Conservation (phyloP, 2,113 vertebrate genomes). For the Nettapus auritus region DNA sequence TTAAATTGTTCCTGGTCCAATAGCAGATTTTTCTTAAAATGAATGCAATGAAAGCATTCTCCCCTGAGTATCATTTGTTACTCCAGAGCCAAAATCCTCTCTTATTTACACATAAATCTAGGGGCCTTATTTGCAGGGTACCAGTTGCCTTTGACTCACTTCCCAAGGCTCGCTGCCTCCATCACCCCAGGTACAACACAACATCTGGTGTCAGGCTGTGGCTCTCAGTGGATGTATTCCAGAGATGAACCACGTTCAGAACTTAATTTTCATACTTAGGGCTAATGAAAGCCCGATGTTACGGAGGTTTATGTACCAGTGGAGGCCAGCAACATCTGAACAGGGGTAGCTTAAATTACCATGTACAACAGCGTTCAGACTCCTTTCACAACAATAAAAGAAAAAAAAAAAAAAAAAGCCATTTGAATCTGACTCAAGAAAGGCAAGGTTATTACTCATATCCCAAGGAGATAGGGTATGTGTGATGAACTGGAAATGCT, state of each 20-base stretch:
- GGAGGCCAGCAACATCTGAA: constrained; percentile 16
- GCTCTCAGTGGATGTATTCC: not conserved
- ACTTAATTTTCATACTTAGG: not conserved
- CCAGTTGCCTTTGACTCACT: constrained; percentile 1
- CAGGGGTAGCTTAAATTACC: not conserved
- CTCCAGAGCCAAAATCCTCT: constrained; percentile 20
- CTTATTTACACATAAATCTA: constrained; percentile 48
- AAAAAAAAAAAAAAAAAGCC: not conserved
- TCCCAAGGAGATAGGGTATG: not conserved
- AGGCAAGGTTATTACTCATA: constrained; percentile 22
- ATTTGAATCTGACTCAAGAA: constrained; percentile 2
- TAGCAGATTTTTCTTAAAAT: constrained; percentile 47
- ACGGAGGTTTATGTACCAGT: not conserved
- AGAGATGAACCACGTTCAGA: constrained; percentile 21
- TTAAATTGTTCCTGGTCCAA: constrained; percentile 42
- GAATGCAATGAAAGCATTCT: constrained; percentile 23
- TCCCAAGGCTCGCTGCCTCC: not conserved
- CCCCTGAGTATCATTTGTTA: constrained; percentile 12
- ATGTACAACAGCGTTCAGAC: not conserved
- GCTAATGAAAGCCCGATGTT: constrained; percentile 32
- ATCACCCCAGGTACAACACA: not conserved
- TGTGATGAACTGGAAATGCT: constrained; percentile 39
- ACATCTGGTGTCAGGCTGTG: constrained; percentile 24
- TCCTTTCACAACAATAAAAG: not conserved
- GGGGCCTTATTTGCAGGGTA: not conserved